phyloP scores from a whole-genome alignment of 2,797 vertebrate species.

The Epinephelus coioides region DNA sequence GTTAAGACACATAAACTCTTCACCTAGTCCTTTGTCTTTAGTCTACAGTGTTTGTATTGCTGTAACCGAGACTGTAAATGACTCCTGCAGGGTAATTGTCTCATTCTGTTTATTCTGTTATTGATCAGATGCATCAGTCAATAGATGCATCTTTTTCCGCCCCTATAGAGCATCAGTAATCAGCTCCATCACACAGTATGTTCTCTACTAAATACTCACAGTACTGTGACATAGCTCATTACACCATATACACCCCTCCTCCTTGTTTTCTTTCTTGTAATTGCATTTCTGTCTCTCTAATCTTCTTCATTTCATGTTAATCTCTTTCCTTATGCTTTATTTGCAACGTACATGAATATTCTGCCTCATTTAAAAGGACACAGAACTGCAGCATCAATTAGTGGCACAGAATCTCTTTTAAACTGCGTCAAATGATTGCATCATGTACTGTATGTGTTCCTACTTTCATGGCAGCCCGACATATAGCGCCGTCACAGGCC shows the following conservation, averaged over 20 bases:
- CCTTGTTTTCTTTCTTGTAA: not conserved
- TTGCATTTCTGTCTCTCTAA: not conserved
- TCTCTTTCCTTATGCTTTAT: not conserved
- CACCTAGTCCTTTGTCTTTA: not conserved
- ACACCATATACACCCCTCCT: not conserved
- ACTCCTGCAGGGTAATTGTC: not conserved
- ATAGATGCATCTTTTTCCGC: not conserved
- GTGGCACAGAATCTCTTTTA: not conserved
- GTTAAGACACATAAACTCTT: not conserved
- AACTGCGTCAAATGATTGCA: not conserved
- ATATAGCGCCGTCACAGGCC: slow-evolving; percentile 33
- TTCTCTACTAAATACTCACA: not conserved
- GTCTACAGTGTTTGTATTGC: not conserved
- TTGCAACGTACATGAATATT: not conserved
- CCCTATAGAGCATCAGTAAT: not conserved
- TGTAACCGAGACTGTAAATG: not conserved
- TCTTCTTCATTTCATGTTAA: not conserved
- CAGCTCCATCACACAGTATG: not conserved
- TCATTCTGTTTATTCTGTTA: not conserved
- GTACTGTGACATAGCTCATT: not conserved
- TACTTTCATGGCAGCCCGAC: slow-evolving; percentile 10
- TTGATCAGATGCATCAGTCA: not conserved
- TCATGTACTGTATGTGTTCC: slow-evolving; percentile 3
- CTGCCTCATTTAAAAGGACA: not conserved
- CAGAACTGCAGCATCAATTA: not conserved